Percentiles rank a stretch among this genome's conserved stretches.
Conservation (phyloP, 2,113 vertebrate genomes). For the Psittacara wagleri region DNA sequence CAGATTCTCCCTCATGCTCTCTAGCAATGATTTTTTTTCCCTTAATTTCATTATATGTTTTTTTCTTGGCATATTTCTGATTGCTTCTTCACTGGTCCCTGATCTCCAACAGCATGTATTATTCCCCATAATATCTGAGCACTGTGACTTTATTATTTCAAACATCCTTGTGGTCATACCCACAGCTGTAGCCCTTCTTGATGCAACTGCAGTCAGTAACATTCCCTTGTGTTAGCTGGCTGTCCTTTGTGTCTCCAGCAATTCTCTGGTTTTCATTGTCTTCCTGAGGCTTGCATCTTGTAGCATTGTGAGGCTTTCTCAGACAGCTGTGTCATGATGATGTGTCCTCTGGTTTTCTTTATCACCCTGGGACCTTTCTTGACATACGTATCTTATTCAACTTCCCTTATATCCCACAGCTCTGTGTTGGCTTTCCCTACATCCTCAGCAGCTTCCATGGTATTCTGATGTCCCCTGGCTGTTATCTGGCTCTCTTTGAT, state of each 20-base stretch:
- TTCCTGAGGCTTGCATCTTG: not conserved
- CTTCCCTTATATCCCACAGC: slow-evolving; percentile 6
- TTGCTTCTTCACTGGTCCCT: not conserved
- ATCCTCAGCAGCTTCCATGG: slow-evolving; percentile 43
- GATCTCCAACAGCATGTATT: not conserved
- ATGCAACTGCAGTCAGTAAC: not conserved
- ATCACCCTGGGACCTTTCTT: not conserved
- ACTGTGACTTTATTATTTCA: not conserved
- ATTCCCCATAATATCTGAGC: not conserved
- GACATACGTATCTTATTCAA: not conserved
- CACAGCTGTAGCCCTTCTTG: not conserved
- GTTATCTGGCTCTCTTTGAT: slow-evolving; percentile 47
- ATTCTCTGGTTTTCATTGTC: not conserved
- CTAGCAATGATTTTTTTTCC: not conserved
- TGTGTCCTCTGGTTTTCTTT: slow-evolving; percentile 2
- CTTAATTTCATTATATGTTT: not conserved
- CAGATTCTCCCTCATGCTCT: not conserved
- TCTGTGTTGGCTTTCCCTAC: not conserved
- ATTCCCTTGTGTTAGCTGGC: not conserved
- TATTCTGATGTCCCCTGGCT: slow-evolving; percentile 46
- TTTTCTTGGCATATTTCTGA: not conserved
- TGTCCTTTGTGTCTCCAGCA: not conserved
- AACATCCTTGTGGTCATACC: not conserved
- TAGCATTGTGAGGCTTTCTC: not conserved
- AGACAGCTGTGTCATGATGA: not conserved